phyloP scores from a whole-genome alignment of 2,113 vertebrate species.

The Triplophysa dalaica region DNA sequence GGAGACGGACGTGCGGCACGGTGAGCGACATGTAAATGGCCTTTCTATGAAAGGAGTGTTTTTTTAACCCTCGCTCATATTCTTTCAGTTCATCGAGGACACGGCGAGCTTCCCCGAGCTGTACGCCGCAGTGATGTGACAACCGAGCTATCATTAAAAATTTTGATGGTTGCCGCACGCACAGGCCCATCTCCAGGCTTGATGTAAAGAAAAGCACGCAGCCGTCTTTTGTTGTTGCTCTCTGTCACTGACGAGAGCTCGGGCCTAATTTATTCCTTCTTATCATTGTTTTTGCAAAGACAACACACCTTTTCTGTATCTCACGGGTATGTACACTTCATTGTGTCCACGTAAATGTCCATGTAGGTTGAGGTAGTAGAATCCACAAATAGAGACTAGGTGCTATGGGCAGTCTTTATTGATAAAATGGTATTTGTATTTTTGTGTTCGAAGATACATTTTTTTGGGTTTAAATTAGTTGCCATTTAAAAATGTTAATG shows the following conservation, averaged over 20 bases:
- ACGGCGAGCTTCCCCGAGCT: constrained; percentile 42
- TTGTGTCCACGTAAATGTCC: constrained; percentile 11
- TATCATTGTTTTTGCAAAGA: constrained; percentile 27
- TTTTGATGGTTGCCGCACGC: constrained; percentile 56
- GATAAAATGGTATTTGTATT: no score
- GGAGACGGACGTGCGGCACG: constrained; percentile 52
- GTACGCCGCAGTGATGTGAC: constrained; percentile 46
- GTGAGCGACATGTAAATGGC: constrained; percentile 66
- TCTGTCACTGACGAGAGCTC: constrained; percentile 51
- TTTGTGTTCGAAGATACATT: no score
- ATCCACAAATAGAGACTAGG: not conserved
- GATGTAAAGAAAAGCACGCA: constrained; percentile 38
- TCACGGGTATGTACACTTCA: not conserved
- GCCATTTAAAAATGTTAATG: no score
- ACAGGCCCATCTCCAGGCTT: constrained; percentile 46
- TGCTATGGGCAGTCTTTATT: not conserved
- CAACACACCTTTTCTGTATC: constrained; percentile 9
- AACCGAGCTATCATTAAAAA: constrained; percentile 58
- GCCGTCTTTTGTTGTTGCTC: constrained; percentile 54
- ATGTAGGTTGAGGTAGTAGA: not conserved
- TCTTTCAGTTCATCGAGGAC: constrained; percentile 41
- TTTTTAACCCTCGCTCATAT: constrained; percentile 45
- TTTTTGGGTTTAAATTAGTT: no score
- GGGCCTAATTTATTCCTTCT: constrained; percentile 57
- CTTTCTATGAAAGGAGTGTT: constrained; percentile 48